Evolutionary conservation across 2,113 vertebrate genomes (phyloP), one percentile per base, ranked within the genome.

Genomic region (Oophaga pumilio): DNA sequence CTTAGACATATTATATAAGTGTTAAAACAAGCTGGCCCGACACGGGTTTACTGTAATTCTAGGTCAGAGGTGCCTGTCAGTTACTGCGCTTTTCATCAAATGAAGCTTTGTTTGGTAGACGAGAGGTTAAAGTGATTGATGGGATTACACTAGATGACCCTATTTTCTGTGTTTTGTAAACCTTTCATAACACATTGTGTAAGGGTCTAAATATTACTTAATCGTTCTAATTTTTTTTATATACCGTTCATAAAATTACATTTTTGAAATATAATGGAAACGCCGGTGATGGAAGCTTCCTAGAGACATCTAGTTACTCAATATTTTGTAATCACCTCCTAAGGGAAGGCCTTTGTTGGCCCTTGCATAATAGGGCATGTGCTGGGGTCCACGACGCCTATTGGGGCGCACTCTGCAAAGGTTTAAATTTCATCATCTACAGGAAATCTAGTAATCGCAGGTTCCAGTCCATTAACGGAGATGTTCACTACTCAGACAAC

Each of bases 41-140:
- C 82, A 84, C 66, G 53, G 33, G 66, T 69, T 84, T 64, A 28
- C 43, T 66, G 57, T 33, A 18, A 8, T 68, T 82, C 81, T 68
- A 53, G 81, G 81, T 64, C 81, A 82, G 62, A 68, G 82, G 82
- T 84, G 49, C 10, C 82, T 57, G 82, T 69, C 64, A n/a, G 64
- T 56, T 71, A 28, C 1, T 56, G 69, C 18, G 81, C 24, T 50
- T 82, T 66, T 82, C 80, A 82, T 82, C 80, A 82, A 71, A n/a
- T 84, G 71, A 24, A 33, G 24, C 64, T 84, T 83, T 84, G 15
- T 84, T 53, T 84, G 80, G 60, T 28, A 49, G 62, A 50, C 0
- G 11, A 82, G 80, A 66, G 33, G 80, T 82, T 66, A 82, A 66
- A 12, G 60, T 82, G 80, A 82, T 50, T 66, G 80, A 82, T 82